phyloP scores from a whole-genome alignment of 2,888 invertebrate species.

The Nomada ferruginata region DNA sequence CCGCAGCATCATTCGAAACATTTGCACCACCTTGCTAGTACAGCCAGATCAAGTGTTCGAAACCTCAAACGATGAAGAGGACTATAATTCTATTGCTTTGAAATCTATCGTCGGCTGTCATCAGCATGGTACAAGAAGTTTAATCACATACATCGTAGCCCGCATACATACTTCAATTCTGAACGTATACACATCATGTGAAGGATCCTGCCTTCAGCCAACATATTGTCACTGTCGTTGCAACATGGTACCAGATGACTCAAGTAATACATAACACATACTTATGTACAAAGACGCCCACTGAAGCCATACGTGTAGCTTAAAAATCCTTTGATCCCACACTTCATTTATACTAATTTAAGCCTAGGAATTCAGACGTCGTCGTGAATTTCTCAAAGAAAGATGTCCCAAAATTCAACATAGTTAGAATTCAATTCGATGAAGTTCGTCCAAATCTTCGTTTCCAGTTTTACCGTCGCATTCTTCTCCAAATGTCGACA shows the following conservation, averaged over 20 bases:
- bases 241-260: slow-evolving; percentile 53
- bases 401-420: neutral
- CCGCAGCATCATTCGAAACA: neutral
- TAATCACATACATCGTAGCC: neutral
- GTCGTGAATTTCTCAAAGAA: neutral
- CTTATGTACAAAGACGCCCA: slow-evolving; percentile 30
- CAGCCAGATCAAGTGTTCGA: neutral
- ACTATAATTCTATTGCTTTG: neutral
- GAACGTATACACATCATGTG: no score
- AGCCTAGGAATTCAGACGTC: neutral
- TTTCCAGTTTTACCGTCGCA: no score
- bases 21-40: neutral
- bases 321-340: neutral
- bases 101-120: neutral
- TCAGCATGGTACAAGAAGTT: neutral
- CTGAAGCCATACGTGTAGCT: neutral
- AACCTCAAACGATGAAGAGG: neutral
- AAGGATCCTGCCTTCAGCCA: slow-evolving; percentile 23
- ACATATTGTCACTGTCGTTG: slow-evolving; percentile 6
- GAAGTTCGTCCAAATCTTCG: no score
- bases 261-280: slow-evolving; percentile 26
- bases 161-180: no score
- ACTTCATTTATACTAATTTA: neutral
- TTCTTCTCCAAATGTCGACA: no score
- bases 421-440: no score